Base-by-base conservation (phyloP, 2,888 invertebrate genomes). In the Leptopilina syphax region DNA sequence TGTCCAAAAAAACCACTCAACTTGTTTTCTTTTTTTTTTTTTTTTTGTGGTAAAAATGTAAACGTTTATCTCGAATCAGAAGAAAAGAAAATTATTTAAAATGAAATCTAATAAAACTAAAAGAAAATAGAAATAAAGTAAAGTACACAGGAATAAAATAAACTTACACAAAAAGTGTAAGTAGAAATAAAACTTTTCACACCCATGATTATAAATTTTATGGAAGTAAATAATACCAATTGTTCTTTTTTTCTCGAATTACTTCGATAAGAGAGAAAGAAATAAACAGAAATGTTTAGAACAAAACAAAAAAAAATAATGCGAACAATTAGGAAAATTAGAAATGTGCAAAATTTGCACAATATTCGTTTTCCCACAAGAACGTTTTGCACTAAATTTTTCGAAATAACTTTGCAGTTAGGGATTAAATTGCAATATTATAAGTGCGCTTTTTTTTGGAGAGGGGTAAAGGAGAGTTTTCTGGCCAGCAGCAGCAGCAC, bases 401-500 rank as follows among this genome's bases (percentile, higher is more conserved):
- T 57, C 27, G 54, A 41, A 57, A 73, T 73, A 73, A 57, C 34
- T 27, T 13, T 3, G 73, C 73, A 73, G 73, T 73, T 73, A 73
- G 7, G 27, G 73, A 73, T 73, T 73, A 73, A 73, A 73, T 4
- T 50, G 73, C 57, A 73, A 73, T 73, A 73, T 73, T 54, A 73
- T 34, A 73, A 73, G 54, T 34, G 57, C 73, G 7, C 34, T 73
- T 73, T 73, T 50, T 50, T 50, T 50, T 9, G 50, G 9, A 3
- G 10, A 10, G 9, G 50, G 50, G 50, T 57, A 27, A 57, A 73
- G 0, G 13, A 57, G 73, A 78, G 76, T 84, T 84, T 83, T 79
- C 80, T 78, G 80, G 80, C 73, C 81, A 82, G 80, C 44, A 44
- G 50, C 34, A 34, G 34, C 34, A 34, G 34, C 34, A 50, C 79